Evolutionary conservation across 2,797 vertebrate genomes (phyloP), one percentile per base, ranked within the genome.

Genomic region (Martes flavigula): DNA sequence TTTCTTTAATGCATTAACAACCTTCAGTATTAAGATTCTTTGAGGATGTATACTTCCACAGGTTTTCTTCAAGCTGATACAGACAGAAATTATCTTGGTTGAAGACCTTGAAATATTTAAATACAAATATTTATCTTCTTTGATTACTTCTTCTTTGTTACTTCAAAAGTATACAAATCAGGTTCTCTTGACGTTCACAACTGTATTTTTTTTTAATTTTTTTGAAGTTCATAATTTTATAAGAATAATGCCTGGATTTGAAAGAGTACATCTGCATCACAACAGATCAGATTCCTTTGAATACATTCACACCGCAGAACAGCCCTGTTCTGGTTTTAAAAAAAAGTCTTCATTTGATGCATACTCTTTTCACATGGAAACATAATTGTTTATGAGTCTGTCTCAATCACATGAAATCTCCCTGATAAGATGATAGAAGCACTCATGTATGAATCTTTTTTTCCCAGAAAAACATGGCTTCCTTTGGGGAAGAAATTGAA

Each of bases 31-130:
- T 62, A 91, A 48, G 35, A 92, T 58, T 93, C 82, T 97, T 88
- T 73, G 14, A 85, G 32, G 32, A 82, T 89, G 21, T 38, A 7
- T 21, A 66, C 15, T 85, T 77, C 68, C 68, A 78, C 4, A 93
- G 66, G 8, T 94, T 78, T 86, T 91, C 84, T 94, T 92, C 51
- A 43, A 81, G 87, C 15, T 81, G 87, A 87, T 40, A 4, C 58
- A 27, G 38, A 90, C 25, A 93, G n/a, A 89, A 91, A 83, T 64
- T 66, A 64, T 51, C 56, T 91, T 92, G 92, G 62, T 23, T 81
- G 83, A 94, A 96, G 81, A 96, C 14, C 87, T 96, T 97, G 93
- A 84, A 72, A 96, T 96, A 91, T 92, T 96, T 87, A 88, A n/a
- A 81, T 32, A 94, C 2, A 40, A 15, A 7, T n/a, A 87, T 87